Percentiles rank a stretch among this genome's conserved stretches.
These are phyloP conservation scores for Sarcophaga subvicina DNA, from an alignment of 2,888 invertebrate species.

Conservation along the genomic window DNA sequence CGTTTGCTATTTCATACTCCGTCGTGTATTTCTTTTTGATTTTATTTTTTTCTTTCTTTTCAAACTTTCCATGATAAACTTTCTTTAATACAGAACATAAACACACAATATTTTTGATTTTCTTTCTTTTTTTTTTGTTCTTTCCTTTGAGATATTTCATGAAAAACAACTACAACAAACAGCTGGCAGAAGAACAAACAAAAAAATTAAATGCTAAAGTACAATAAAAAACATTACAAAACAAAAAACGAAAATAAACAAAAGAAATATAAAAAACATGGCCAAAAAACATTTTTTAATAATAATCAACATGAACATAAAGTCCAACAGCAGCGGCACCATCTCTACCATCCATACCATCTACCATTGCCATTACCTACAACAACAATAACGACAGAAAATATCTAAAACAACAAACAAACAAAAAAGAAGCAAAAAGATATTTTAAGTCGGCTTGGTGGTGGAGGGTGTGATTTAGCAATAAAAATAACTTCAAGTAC, in stretches of 20 bases:
- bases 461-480: constrained; percentile 16
- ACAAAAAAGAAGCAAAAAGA: background rate
- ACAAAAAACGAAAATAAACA: background rate
- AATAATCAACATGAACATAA: constrained; percentile 51
- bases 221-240: constrained; percentile 3
- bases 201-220: constrained; percentile 19
- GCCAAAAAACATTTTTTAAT: constrained; percentile 38
- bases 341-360: background rate
- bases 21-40: background rate
- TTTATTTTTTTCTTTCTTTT: constrained; percentile 21
- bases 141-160: background rate
- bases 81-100: constrained; percentile 49
- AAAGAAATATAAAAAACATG: background rate
- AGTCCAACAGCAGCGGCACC: constrained; percentile 21
- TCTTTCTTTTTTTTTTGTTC: background rate
- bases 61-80: constrained; percentile 31
- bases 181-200: background rate
- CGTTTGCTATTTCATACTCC: constrained; percentile 4
- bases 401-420: background rate
- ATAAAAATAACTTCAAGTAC: constrained; percentile 47
- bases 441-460: background rate
- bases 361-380: background rate
- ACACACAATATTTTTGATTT: constrained; percentile 50
- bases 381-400: constrained; percentile 10
- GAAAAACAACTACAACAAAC: constrained; percentile 7